Conservation (phyloP, 2,797 vertebrate genomes). For the Platalea minor region DNA sequence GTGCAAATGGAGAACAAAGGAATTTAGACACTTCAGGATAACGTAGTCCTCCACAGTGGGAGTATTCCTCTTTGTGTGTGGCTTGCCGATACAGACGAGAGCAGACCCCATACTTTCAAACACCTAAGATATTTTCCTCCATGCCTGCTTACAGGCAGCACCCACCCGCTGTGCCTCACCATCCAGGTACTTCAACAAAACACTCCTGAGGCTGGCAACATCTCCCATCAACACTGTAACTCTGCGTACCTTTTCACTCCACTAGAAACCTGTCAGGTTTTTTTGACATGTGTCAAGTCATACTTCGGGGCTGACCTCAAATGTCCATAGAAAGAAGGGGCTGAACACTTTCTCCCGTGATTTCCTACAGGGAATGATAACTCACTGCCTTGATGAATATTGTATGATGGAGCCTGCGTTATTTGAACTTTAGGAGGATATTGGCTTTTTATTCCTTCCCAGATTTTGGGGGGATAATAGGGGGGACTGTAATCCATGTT, state of each 20-base stretch:
- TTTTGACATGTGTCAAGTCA: neutral
- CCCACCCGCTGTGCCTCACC: neutral
- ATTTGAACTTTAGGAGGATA: neutral
- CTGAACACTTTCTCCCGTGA: neutral
- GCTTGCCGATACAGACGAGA: neutral
- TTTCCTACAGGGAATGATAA: neutral
- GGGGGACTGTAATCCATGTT: neutral
- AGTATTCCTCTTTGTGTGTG: neutral
- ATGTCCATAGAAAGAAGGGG: neutral
- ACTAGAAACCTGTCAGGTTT: neutral
- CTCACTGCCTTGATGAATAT: neutral
- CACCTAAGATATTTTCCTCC: neutral
- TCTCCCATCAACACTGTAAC: neutral
- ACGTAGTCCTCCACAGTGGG: neutral
- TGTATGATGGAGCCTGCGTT: neutral
- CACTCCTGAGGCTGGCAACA: neutral
- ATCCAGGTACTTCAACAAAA: neutral
- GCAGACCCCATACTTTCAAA: constrained; percentile 5
- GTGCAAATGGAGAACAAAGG: neutral
- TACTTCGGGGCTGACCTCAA: neutral
- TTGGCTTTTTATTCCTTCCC: neutral
- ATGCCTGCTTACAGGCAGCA: neutral
- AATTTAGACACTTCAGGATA: neutral
- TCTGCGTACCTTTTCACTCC: neutral
- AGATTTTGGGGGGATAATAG: neutral